Evolutionary conservation across 2,797 vertebrate species (phyloP).

Genomic region (Chelmon rostratus): DNA sequence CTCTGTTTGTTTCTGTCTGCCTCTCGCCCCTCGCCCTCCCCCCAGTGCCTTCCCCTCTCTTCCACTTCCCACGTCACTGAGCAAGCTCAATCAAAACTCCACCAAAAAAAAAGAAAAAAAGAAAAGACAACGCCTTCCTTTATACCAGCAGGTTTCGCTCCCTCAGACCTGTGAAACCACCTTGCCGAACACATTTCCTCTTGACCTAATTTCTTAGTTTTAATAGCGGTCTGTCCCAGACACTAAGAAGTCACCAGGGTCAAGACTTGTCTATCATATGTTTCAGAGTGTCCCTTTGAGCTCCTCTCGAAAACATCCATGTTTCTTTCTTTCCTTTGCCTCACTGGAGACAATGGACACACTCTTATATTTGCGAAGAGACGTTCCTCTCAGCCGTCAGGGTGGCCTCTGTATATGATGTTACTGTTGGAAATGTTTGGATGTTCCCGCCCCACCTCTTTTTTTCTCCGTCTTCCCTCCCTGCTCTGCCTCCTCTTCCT

Average conservation of each 20-base stretch:
- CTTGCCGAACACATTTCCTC: slow-evolving; percentile 29
- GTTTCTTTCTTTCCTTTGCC: slow-evolving; percentile 20
- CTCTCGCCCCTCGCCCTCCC: slow-evolving; percentile 27
- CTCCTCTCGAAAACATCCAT: slow-evolving; percentile 5
- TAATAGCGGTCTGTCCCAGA: neutral
- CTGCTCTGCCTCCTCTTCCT: neutral
- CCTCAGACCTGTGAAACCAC: neutral
- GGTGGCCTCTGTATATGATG: slow-evolving; percentile 37
- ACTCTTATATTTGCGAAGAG: slow-evolving; percentile 37
- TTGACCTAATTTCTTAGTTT: slow-evolving; percentile 26
- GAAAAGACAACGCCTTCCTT: slow-evolving; percentile 5
- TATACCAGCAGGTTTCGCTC: neutral
- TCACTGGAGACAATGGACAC: slow-evolving; percentile 37
- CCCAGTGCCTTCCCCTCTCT: slow-evolving; percentile 39
- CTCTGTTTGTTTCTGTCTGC: slow-evolving; percentile 45
- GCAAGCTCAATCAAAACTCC: slow-evolving; percentile 15
- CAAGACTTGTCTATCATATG: neutral
- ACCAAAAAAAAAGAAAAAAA: neutral
- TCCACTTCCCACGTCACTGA: slow-evolving; percentile 48
- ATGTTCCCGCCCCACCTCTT: slow-evolving; percentile 6
- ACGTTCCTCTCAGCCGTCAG: slow-evolving; percentile 36
- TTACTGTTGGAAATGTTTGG: slow-evolving; percentile 38
- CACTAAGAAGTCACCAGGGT: neutral
- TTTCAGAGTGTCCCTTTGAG: slow-evolving; percentile 33
- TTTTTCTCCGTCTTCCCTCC: neutral